These are phyloP conservation scores for Drosophila truncata DNA, from an alignment of 1,140 invertebrate species.

Conservation along the genomic window DNA sequence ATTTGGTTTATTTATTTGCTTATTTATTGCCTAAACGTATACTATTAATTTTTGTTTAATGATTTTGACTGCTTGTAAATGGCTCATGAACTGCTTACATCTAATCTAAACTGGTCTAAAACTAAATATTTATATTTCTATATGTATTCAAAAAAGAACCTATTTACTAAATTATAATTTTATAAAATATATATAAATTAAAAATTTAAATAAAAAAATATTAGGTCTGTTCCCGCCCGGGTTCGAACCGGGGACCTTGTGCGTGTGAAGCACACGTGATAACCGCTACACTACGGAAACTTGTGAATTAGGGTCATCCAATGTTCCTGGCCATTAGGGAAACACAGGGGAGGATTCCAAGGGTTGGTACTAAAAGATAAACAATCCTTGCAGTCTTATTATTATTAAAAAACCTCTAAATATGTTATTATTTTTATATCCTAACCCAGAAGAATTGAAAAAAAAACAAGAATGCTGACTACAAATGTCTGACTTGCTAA, in stretches of 20 bases:
- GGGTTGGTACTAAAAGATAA: not conserved
- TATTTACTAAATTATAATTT: not conserved
- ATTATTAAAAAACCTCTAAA: too few relatives aligned
- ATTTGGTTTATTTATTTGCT: too few relatives aligned
- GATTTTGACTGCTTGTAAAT: not conserved
- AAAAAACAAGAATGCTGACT: too few relatives aligned
- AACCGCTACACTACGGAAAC: slow-evolving; percentile 87
- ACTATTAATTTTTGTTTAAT: not conserved
- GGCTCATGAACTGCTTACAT: not conserved
- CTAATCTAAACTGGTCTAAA: not conserved
- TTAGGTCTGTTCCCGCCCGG: slow-evolving; percentile 32
- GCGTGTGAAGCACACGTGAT: slow-evolving; percentile 89
- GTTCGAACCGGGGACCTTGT: slow-evolving; percentile 87
- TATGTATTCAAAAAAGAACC: not conserved
- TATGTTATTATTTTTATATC: too few relatives aligned
- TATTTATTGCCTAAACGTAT: slow-evolving; percentile 16
- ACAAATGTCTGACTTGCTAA: too few relatives aligned
- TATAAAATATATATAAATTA: too few relatives aligned
- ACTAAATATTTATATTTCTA: not conserved
- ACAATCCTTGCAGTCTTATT: too few relatives aligned
- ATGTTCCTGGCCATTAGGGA: not conserved
- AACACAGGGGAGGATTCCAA: not conserved
- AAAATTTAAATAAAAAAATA: not conserved
- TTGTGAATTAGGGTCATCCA: not conserved
- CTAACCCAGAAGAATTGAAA: too few relatives aligned